Base-by-base conservation (phyloP, 2,797 vertebrate genomes). In the Jordanella pulchra region DNA sequence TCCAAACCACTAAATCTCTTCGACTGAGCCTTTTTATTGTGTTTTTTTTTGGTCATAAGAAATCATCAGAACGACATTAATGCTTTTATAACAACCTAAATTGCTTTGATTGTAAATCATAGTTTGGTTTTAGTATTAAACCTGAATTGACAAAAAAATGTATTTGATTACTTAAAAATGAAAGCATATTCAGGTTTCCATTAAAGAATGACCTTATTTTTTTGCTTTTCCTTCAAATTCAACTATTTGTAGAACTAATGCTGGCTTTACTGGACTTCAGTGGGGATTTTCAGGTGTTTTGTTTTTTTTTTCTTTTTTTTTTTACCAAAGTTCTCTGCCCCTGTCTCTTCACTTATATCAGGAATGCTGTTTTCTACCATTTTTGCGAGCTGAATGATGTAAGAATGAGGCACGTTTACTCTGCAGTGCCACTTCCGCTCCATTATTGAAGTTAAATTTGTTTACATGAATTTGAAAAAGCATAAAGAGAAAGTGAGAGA, bases 281-380 rank as follows among this genome's bases (percentile, higher is more conserved):
- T 48, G n/a, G 27, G 0, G 1, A 47, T 10, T 66, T 58, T 71
- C 35, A 68, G 70, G 44, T 63, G 42, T 61, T 53, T 7, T 72
- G 55, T 42, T 53, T 0, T 45, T 25, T 71, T 32, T 74, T 75
- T 76, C 67, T 65, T 51, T 18, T 42, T 28, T 15, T 55, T 48
- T 44, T 58, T 66, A 1, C 35, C 0, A 42, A 51, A 60, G 32
- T 71, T 66, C n/a, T 35, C 12, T 23, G 45, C 12, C 61, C 9
- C 18, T 60, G 54, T 30, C 47, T 2, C 27, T 70, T 47, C 64
- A 39, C n/a, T n/a, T n/a, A n/a, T n/a, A 47, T 56, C 28, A 53
- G 66, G 21, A 35, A 10, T 50, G 27, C 13, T 12, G 53, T 65
- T 66, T 69, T 48, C 42, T 64, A 3, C 3, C 56, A 28, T 0